phyloP scores from a whole-genome alignment of 37 sponge, comb jelly and placozoan species.

The Spongilla lacustris region DNA sequence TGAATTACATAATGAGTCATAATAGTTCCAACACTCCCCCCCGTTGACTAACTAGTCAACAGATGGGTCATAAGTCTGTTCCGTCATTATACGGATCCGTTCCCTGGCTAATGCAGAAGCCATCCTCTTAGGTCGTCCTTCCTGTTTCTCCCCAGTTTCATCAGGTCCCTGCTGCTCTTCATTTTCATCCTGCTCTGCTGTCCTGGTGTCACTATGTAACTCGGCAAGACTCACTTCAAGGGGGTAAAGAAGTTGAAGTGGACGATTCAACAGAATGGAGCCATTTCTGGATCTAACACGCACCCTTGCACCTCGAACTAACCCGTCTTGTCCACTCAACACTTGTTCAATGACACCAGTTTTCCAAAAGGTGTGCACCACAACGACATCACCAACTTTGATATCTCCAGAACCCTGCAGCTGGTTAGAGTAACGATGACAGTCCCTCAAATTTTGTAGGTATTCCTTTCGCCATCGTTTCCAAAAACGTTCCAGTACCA shows the following conservation, averaged over 20 bases:
- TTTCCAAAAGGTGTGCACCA: constrained; percentile 38
- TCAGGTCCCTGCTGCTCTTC: no score
- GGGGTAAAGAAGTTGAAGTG: constrained; percentile 18
- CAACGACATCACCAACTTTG: constrained; percentile 27
- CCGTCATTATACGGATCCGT: no score
- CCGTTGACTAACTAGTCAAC: no score
- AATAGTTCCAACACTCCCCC: no score
- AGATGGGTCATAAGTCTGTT: no score
- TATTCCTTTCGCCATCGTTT: constrained; percentile 30
- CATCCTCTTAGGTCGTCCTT: no score
- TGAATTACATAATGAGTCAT: no score
- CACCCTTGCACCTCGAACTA: constrained; percentile 12
- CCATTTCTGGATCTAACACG: constrained; percentile 4
- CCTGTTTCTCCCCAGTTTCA: no score
- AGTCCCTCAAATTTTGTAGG: background rate
- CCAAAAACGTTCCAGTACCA: constrained; percentile 6
- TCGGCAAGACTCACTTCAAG: constrained; percentile 2
- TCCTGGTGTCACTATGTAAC: no score
- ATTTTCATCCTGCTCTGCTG: no score
- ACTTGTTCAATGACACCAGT: constrained; percentile 1
- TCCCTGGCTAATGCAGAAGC: no score
- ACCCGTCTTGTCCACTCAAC: constrained; percentile 1
- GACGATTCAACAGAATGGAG: background rate
- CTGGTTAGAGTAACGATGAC: background rate
- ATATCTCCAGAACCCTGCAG: background rate